Evolutionary conservation across 2,888 invertebrate genomes (phyloP).

Genomic region (Perizoma flavofasciatum): DNA sequence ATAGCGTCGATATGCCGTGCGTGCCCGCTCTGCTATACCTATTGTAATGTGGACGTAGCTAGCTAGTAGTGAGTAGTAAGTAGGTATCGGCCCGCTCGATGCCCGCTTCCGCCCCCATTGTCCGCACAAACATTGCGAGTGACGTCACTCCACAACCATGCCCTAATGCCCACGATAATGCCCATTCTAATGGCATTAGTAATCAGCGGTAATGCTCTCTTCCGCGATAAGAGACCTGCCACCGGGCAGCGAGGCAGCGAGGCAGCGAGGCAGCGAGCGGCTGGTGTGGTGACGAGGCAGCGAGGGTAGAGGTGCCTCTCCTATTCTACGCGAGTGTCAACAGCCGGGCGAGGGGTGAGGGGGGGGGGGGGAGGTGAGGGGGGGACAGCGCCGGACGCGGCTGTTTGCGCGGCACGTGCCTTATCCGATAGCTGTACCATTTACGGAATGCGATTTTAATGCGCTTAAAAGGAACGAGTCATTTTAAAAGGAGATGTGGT

Average conservation of each 20-base stretch:
- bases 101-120: constrained; percentile 23
- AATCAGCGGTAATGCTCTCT: constrained; percentile 20
- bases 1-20: neutral
- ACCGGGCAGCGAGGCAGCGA: neutral
- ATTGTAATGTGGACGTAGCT: no score
- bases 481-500: constrained; percentile 61
- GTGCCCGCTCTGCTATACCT: no score
- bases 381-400: constrained; percentile 34
- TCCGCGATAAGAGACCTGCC: constrained; percentile 17
- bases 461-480: constrained; percentile 68
- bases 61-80: no score
- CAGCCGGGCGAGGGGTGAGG: constrained; percentile 32
- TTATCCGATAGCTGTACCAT: constrained; percentile 64
- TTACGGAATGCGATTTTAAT: constrained; percentile 76
- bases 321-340: neutral
- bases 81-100: neutral
- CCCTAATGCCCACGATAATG: constrained; percentile 25
- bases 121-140: constrained; percentile 19
- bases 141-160: constrained; percentile 32
- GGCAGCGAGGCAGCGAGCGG: constrained; percentile 7
- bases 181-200: constrained; percentile 21
- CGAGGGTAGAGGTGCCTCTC: no score
- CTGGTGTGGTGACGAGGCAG: no score
- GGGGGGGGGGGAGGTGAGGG: constrained; percentile 27
- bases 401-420: constrained; percentile 72